These are phyloP conservation scores for Nycteola revayana DNA, from an alignment of 2,888 invertebrate species.

Conservation along the genomic window DNA sequence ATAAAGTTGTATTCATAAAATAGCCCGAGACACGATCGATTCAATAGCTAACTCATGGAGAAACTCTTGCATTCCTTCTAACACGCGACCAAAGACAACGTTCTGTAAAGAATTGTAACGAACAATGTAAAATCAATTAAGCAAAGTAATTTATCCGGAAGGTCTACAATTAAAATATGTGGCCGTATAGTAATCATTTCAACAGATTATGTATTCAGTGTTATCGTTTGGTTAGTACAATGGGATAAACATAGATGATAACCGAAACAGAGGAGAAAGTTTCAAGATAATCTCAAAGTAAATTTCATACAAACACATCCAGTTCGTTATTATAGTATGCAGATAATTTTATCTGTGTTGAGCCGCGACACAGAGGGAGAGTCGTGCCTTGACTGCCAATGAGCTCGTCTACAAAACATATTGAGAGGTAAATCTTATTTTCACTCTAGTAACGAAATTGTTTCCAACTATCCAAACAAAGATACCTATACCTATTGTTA, in stretches of 20 bases:
- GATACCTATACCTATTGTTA: no score
- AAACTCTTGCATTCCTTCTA: constrained; percentile 21
- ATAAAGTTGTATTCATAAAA: constrained; percentile 10
- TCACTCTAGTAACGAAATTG: constrained; percentile 21
- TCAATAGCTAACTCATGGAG: constrained; percentile 21
- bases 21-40: constrained; percentile 15
- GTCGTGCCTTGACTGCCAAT: constrained; percentile 60
- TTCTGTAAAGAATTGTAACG: no score
- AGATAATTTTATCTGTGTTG: constrained; percentile 47
- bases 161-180: no score
- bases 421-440: constrained; percentile 51
- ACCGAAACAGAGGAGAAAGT: constrained; percentile 7
- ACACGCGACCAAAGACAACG: constrained; percentile 14
- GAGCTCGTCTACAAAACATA: constrained; percentile 42
- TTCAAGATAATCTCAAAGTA: constrained; percentile 1
- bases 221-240: no score
- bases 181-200: no score
- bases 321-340: constrained; percentile 41
- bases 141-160: no score
- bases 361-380: constrained; percentile 40
- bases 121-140: no score
- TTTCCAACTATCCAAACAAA: no score
- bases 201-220: no score
- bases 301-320: constrained; percentile 14
- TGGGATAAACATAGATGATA: no score